Percentiles rank a stretch among this genome's conserved stretches.
phyloP scores from a whole-genome alignment of 2,113 vertebrate species.

The Bufo gargarizans region DNA sequence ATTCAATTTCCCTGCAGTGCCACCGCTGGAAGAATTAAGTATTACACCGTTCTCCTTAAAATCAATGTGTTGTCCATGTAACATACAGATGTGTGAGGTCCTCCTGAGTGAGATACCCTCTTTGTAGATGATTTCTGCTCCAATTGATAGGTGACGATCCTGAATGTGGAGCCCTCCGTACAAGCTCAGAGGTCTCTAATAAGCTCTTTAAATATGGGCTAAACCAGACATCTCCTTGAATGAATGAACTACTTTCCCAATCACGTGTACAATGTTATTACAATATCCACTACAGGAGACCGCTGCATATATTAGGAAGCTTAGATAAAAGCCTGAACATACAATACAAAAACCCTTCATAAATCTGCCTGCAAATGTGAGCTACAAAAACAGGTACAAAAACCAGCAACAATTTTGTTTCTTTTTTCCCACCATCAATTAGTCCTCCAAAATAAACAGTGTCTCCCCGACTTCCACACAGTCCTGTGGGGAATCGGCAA shows the following conservation, averaged over 20 bases:
- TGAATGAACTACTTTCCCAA: neutral
- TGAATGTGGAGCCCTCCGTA: neutral
- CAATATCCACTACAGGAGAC: neutral
- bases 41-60: neutral
- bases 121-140: neutral
- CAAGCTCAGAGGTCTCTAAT: neutral
- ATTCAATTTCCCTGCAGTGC: neutral
- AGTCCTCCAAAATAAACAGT: conserved; percentile 32
- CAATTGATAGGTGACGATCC: neutral
- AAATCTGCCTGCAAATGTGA: neutral
- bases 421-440: conserved; percentile 41
- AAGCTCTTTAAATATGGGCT: neutral
- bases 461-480: conserved; percentile 35
- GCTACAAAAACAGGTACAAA: conserved; percentile 22
- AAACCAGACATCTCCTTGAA: neutral
- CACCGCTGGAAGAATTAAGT: neutral
- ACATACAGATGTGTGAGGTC: neutral
- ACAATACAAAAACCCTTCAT: neutral
- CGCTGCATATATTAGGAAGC: neutral
- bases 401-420: conserved; percentile 28
- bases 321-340: neutral
- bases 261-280: neutral
- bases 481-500: conserved; percentile 1
- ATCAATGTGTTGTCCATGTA: neutral
- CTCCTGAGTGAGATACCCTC: neutral